Base-by-base conservation (phyloP, 2,888 invertebrate genomes). In the Acrobasis repandana region DNA sequence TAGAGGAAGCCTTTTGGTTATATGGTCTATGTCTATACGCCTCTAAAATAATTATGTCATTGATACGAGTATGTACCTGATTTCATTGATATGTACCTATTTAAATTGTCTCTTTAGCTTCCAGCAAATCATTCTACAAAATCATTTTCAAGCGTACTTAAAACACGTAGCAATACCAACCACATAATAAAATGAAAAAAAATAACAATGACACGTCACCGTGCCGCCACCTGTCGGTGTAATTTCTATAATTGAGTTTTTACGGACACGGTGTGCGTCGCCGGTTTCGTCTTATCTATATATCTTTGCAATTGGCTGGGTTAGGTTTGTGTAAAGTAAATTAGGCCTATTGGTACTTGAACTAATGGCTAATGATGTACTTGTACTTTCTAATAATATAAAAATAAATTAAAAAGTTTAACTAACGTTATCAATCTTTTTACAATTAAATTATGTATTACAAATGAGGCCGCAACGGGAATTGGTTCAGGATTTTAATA, bases 221-320 rank as follows among this genome's bases (percentile, higher is more conserved):
- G 63, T 64, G n/a, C 64, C 64, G 77, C 70, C 82, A 83, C 80
- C 81, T 82, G 83, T 75, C 67, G 18, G 36, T 61, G 66, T 66
- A 80, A 80, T 85, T 79, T 77, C 67, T 66, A 71, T 83, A 84
- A 84, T 82, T 81, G 75, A 76, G 76, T 79, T 82, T 83, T 79
- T 77, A 38, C 47, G 48, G 15, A 46, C 38, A 20, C 43, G 43
- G 43, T n/a, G n/a, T 15, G 50, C n/a, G 8, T 20, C 38, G 28
- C 20, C 64, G 61, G 63, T 52, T 33, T 8, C 70, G 67, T 73
- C 49, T 48, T 60, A 83, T 83, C 71, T 67, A 71, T 67, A 71
- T 77, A 85, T 84, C 83, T 79, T 65, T 67, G 63, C 83, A 83
- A 84, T 82, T 82, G 74, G 72, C 64, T 62, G 71, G 71, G 70